Conservation (phyloP, 2,888 invertebrate species). For the Chloroclysta siterata region DNA sequence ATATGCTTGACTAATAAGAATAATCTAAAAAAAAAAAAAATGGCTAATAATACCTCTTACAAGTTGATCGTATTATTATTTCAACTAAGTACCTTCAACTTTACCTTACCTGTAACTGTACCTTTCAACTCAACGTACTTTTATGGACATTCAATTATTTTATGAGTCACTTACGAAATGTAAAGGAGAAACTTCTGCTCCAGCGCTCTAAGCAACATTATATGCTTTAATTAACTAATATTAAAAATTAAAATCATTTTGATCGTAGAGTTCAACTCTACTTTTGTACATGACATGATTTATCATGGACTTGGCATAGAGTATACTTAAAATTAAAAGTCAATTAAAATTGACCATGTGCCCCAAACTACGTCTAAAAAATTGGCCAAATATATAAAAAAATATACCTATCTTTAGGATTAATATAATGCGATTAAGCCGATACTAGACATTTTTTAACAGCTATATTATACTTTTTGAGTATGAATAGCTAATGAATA, state of each 20-base stretch:
- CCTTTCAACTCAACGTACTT: too few species aligned
- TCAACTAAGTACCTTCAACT: too few species aligned
- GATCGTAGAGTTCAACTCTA: conserved; percentile 2
- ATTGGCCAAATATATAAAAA: conserved; percentile 1
- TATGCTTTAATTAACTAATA: neutral
- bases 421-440: neutral
- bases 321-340: conserved; percentile 5
- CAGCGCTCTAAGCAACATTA: too few species aligned
- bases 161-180: neutral
- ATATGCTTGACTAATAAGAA: too few species aligned
- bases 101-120: too few species aligned
- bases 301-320: conserved; percentile 2
- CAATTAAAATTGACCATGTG: conserved; percentile 9
- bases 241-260: neutral
- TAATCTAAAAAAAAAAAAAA: too few species aligned
- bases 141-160: too few species aligned
- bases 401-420: neutral
- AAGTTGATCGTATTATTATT: too few species aligned
- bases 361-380: conserved; percentile 5
- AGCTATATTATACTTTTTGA: too few species aligned
- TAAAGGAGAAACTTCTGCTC: neutral
- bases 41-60: too few species aligned
- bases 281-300: conserved; percentile 1
- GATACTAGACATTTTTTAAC: neutral
- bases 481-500: too few species aligned